These are phyloP conservation scores for Phaedon cochleariae DNA, from an alignment of 2,888 invertebrate species.

Conservation along the genomic window DNA sequence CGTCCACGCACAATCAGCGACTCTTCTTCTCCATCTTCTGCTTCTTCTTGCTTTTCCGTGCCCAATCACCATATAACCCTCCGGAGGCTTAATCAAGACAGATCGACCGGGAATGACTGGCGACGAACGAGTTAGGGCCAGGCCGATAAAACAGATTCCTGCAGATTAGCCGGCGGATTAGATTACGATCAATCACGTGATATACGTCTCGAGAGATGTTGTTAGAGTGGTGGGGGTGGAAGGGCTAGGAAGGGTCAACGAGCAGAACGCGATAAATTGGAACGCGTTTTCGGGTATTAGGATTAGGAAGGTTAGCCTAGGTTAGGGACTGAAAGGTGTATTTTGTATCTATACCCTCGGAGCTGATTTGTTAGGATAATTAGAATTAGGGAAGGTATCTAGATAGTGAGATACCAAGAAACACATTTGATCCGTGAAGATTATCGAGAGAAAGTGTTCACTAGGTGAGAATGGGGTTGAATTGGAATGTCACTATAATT, in stretches of 20 bases:
- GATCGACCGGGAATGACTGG: not conserved
- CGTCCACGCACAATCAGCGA: not conserved
- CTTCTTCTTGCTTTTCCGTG: not conserved
- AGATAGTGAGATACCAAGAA: no score
- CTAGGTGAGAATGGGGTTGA: no score
- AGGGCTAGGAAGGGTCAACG: not conserved
- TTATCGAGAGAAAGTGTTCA: no score
- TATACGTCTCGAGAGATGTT: not conserved
- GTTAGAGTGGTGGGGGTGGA: not conserved
- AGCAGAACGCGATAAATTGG: not conserved
- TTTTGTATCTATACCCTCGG: not conserved
- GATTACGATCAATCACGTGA: constrained; percentile 34
- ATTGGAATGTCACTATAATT: no score
- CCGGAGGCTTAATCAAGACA: not conserved
- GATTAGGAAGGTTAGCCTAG: not conserved
- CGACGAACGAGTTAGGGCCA: constrained; percentile 22
- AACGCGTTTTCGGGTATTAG: not conserved
- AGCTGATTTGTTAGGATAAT: not conserved
- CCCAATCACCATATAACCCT: not conserved
- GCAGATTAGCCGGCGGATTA: constrained; percentile 31
- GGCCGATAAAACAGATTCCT: constrained; percentile 31
- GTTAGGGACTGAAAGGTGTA: not conserved
- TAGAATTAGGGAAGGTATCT: not conserved
- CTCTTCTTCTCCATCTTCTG: not conserved
- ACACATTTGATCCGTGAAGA: no score